Evolutionary conservation across 92 coral and sea anemone genomes (phyloP).

Genomic region (Virgularia gustaviana): DNA sequence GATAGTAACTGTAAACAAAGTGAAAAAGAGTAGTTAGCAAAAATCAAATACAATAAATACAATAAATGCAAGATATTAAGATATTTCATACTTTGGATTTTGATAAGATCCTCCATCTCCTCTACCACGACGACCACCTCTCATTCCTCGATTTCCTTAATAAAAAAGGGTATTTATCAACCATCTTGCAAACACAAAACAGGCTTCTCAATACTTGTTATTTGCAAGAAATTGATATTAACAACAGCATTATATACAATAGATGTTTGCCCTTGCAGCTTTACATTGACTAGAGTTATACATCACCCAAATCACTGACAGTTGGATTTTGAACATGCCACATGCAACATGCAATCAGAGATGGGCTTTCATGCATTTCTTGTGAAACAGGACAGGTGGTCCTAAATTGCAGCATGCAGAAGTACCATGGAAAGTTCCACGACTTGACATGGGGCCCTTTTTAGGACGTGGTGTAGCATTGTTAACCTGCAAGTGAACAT

Average conservation of each 20-base stretch:
- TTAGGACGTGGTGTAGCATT: conserved; percentile 99
- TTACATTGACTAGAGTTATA: background rate
- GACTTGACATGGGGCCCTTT: conserved; percentile 95
- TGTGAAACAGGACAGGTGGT: conserved; percentile 1
- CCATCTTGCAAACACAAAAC: background rate
- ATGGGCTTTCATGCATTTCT: conserved; percentile 20
- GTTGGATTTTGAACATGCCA: background rate
- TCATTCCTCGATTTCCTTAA: conserved; percentile 39
- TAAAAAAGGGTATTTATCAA: background rate
- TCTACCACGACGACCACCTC: conserved; percentile 42
- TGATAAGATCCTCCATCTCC: conserved; percentile 36
- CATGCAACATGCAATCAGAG: conserved; percentile 49
- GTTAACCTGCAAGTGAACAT: conserved; percentile 93
- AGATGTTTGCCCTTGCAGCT: background rate
- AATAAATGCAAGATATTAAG: too few relatives aligned
- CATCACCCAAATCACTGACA: conserved; percentile 16
- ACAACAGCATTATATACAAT: background rate
- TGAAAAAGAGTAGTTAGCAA: background rate
- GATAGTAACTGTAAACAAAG: background rate
- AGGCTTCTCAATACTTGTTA: background rate
- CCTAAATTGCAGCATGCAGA: conserved; percentile 65
- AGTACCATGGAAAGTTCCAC: conserved; percentile 99
- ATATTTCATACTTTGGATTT: conserved; percentile 20
- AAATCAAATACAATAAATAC: background rate
- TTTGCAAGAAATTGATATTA: background rate